Conservation (phyloP, 2,113 vertebrate genomes). For the Rostratula benghalensis region DNA sequence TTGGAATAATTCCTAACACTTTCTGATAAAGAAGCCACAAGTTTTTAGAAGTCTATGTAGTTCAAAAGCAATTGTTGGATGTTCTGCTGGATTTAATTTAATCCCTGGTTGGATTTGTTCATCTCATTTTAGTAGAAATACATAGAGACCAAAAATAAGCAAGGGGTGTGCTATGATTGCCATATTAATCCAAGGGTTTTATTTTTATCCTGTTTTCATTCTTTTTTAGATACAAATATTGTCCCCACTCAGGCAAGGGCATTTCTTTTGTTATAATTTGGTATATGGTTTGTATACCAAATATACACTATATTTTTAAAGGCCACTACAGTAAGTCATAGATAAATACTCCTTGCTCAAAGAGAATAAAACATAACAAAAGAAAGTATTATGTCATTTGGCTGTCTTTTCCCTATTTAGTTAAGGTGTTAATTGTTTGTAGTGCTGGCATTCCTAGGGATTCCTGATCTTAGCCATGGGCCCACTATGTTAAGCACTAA, state of each 20-base stretch:
- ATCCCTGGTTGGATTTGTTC: neutral
- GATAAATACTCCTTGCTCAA: neutral
- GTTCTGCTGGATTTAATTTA: neutral
- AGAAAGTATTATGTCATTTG: neutral
- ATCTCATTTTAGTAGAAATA: neutral
- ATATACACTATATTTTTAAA: neutral
- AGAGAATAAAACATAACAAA: neutral
- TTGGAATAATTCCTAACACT: neutral
- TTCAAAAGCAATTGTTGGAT: neutral
- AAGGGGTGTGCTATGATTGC: neutral
- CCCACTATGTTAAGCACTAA: neutral
- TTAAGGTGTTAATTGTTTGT: neutral
- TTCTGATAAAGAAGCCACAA: neutral
- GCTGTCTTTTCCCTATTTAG: neutral
- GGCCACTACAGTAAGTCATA: neutral
- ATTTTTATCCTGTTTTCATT: neutral
- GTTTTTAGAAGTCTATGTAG: neutral
- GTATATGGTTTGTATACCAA: neutral
- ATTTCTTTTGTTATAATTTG: neutral
- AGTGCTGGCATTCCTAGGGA: neutral
- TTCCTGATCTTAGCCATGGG: neutral
- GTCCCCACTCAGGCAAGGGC: neutral
- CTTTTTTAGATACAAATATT: neutral
- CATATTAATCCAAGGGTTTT: neutral
- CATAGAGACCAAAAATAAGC: neutral